phyloP scores from a whole-genome alignment of 2,113 vertebrate species.

The Stomatorhinus ivindoensis region DNA sequence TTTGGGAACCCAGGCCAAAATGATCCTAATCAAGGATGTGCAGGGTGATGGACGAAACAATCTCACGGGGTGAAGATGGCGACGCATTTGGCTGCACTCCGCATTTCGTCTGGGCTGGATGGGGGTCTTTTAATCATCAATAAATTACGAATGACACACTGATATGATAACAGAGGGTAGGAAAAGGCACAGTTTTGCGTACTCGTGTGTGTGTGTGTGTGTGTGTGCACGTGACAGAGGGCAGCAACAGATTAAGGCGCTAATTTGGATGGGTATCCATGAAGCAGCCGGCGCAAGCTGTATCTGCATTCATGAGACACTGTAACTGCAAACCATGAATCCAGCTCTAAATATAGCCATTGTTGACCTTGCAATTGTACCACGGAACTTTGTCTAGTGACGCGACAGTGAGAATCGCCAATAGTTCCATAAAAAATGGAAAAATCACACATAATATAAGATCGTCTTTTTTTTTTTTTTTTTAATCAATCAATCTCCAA shows the following conservation, averaged over 20 bases:
- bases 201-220: neutral
- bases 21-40: neutral
- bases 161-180: neutral
- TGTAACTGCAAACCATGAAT: conserved; percentile 8
- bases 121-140: neutral
- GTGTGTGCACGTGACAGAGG: neutral
- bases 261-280: neutral
- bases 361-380: neutral
- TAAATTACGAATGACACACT: neutral
- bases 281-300: neutral
- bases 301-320: neutral
- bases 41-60: neutral
- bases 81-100: neutral
- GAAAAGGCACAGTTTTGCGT: neutral
- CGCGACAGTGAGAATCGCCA: neutral
- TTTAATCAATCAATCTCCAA: neutral
- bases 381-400: neutral
- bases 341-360: neutral
- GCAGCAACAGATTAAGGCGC: neutral
- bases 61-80: neutral
- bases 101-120: neutral
- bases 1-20: neutral
- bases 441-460: neutral
- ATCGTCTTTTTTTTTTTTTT: neutral
- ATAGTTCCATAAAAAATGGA: neutral